Evolutionary conservation across 1,140 invertebrate genomes (phyloP).

Genomic region (Galendromus occidentalis): DNA sequence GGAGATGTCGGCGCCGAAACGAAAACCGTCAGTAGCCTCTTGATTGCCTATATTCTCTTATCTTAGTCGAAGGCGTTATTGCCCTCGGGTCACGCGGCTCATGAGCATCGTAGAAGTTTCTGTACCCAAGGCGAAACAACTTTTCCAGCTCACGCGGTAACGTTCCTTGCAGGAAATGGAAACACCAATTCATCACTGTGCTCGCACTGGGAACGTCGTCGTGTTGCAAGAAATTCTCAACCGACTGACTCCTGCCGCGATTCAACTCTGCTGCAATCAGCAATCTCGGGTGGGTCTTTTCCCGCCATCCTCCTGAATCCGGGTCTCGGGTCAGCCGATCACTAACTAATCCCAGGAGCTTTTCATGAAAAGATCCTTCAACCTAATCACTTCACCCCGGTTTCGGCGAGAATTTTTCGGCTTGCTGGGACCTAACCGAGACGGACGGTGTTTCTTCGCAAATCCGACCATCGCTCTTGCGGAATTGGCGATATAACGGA

Average conservation of each 20-base stretch:
- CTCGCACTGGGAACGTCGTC: conserved; percentile 82
- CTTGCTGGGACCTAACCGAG: no score
- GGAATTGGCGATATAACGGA: no score
- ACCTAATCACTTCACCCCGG: no score
- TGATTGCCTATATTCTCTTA: conserved; percentile 13
- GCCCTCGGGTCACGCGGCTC: no score
- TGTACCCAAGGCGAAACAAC: no score
- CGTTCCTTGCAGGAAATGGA: conserved; percentile 45
- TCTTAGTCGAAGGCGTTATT: conserved; percentile 12
- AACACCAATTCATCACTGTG: conserved; percentile 85
- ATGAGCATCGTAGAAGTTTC: no score
- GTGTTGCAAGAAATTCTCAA: conserved; percentile 78
- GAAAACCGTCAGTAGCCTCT: conserved; percentile 34
- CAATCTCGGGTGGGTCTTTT: conserved; percentile 42
- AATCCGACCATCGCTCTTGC: no score
- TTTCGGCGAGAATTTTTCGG: no score
- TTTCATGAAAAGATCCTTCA: no score
- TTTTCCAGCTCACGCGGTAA: neutral
- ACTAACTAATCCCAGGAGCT: no score
- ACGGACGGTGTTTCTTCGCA: no score
- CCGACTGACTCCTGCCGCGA: conserved; percentile 59
- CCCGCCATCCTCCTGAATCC: neutral
- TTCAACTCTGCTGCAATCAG: conserved; percentile 78
- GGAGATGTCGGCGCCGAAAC: conserved; percentile 68
- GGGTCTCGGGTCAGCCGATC: no score